phyloP scores from a whole-genome alignment of 2,888 invertebrate species.

The Allolobophora icterica region DNA sequence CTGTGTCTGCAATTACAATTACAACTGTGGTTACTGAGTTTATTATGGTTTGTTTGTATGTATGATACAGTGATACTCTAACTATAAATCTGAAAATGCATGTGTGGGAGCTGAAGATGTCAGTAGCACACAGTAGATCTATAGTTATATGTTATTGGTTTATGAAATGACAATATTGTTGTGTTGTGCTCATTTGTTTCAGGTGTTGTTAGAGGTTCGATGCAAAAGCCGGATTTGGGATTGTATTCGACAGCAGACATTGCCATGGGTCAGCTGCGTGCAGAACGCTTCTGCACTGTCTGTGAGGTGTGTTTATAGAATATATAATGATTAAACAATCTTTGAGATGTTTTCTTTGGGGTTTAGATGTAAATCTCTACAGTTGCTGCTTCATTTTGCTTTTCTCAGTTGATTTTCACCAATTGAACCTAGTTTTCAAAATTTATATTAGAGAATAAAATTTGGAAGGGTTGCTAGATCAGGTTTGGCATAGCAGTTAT shows the following conservation, averaged over 20 bases:
- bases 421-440: neutral
- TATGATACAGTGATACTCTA: neutral
- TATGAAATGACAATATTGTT: neutral
- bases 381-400: neutral
- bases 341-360: neutral
- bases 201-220: conserved; percentile 19
- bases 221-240: neutral
- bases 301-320: conserved; percentile 18
- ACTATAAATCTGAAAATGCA: neutral
- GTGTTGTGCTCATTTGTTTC: neutral
- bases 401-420: neutral
- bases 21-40: too few relatives aligned
- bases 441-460: neutral
- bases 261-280: neutral
- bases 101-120: neutral
- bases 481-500: too few relatives aligned
- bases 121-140: too few relatives aligned
- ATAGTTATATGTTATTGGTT: neutral
- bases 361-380: neutral
- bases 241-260: neutral
- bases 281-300: conserved; percentile 13
- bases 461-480: neutral
- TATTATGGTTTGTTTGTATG: neutral
- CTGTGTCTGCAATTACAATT: too few relatives aligned
- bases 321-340: neutral